Base-by-base conservation (phyloP, 1,140 invertebrate genomes). In the Ceratosolen fusciceps region DNA sequence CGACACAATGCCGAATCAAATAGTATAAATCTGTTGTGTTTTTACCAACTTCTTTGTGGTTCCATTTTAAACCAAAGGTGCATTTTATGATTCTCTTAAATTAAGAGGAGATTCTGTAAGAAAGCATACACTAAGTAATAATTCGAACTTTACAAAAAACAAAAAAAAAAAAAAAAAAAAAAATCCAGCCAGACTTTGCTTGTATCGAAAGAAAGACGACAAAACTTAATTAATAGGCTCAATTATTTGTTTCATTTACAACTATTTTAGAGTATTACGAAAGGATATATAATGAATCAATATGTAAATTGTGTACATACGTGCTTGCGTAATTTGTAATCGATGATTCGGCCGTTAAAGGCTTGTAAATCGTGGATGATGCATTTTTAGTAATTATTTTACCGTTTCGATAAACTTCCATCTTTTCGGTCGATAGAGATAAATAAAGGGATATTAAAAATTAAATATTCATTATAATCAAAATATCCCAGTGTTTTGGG, bases 281-380 rank as follows among this genome's bases (percentile, higher is more conserved):
- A 75, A 43, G 19, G 2, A 60, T 58, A 71, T 60, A 74, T 34
- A 47, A 49, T 49, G 62, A 74, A 72, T 76, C 19, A 60, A 72
- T 72, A 76, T 80, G 79, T 80, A 80, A 80, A 80, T 80, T 80
- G 67, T 80, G 79, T 80, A 80, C 79, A 80, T 80, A 80, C 72
- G 39, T 72, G 74, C 37, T 75, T 21, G 52, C n/a, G 72, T 74
- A 52, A 43, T 70, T 75, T 47, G 58, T 58, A 37, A 80, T 62
- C 12, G n/a, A 58, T 74, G 54, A 26, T 54, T 19, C 72, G 49
- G 12, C 62, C 37, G 74, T 74, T 67, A 29, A 70, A 58, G 29
- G 19, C 52, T 74, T 58, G 31, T 74, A 70, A 67, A 29, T 60
- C n/a, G 4, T 5, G 56, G 65, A 65, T 56, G 3, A 43, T 68